These are phyloP conservation scores for Petroica traversi DNA, from an alignment of 2,113 vertebrate species.

Conservation along the genomic window DNA sequence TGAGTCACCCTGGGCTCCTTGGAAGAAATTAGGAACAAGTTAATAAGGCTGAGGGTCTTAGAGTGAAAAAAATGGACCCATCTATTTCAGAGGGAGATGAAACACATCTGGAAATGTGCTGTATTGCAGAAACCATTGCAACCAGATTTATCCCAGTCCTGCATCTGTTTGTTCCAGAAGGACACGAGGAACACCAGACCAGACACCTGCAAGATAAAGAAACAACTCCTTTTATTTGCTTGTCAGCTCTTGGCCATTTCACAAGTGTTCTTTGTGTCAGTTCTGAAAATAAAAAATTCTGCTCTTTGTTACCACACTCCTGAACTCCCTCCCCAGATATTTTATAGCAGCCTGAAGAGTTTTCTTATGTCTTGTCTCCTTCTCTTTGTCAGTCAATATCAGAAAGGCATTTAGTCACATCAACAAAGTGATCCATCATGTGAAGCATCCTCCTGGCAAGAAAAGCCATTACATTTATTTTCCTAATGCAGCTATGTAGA, in stretches of 20 bases:
- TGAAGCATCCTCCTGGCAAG: conserved; percentile 3
- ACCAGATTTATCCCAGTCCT: neutral
- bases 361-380: neutral
- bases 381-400: neutral
- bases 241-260: neutral
- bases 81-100: neutral
- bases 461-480: conserved; percentile 32
- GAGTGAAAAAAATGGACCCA: neutral
- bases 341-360: neutral
- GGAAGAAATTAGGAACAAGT: neutral
- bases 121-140: neutral
- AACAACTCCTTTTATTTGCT: neutral
- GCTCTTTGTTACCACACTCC: neutral
- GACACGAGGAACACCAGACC: neutral
- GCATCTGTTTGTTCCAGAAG: neutral
- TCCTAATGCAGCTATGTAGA: conserved; percentile 14
- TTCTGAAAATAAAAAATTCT: neutral
- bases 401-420: conserved; percentile 31
- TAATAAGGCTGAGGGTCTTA: neutral
- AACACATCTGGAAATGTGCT: neutral
- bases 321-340: neutral
- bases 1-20: neutral
- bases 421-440: conserved; percentile 19
- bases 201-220: neutral
- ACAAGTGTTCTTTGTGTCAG: neutral